Base-by-base conservation (phyloP, 2,113 vertebrate genomes). In the Osmerus eperlanus region DNA sequence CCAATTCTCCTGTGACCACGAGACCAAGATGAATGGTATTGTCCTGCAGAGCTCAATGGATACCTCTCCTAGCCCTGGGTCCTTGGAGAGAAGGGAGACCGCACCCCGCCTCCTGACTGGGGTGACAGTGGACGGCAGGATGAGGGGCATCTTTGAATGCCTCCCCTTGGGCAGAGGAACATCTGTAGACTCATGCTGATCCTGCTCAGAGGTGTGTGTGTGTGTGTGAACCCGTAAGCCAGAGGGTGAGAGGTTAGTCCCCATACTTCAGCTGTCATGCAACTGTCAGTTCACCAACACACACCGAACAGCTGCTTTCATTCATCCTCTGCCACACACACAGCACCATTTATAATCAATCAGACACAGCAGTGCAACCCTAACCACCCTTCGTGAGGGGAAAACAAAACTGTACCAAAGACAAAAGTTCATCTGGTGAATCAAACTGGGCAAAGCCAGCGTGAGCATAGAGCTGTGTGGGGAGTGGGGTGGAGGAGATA, bases 81-180 rank as follows among this genome's bases (percentile, higher is more conserved):
- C 36, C 18, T 55, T 47, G 71, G 69, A 62, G 29, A 32, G 19
- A 1, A 25, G 11, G 68, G 71, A 51, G 3, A 9, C 18, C 18
- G 25, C 36, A 18, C 66, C 56, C 36, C 58, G 63, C 1, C n/a
- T 75, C 70, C n/a, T 70, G 64, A 62, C 47, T 0, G 80, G 79
- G 59, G 64, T 81, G 47, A 72, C 9, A 5, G 67, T 15, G 0
- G 64, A n/a, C 14, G 67, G 78, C 55, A 78, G 65, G 70, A 76
- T 70, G 7, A 59, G 65, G 0, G 70, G 23, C 51, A 80, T 75
- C 79, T 73, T 83, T 59, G 67, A 74, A 63, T 73, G 88, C 62
- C 52, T 84, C 62, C 23, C 28, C 59, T 47, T 76, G 12, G 16
- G 14, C 55, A 54, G 68, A 21, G 9, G 62, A 16, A 67, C 21